Evolutionary conservation across 2,113 vertebrate genomes (phyloP).

Genomic region (Anguilla japonica): DNA sequence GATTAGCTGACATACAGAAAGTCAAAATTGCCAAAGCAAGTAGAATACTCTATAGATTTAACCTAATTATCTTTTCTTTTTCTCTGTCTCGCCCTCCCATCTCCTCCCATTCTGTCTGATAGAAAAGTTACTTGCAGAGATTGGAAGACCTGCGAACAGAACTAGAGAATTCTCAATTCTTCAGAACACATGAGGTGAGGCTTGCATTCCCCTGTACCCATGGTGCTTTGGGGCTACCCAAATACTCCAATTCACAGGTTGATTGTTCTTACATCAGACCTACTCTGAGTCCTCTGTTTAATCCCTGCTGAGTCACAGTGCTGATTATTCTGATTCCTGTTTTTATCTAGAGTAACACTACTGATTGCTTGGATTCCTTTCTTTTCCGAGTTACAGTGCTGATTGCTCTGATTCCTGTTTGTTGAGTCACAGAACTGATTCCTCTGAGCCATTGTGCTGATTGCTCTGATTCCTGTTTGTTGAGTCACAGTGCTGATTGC

Average conservation of each 20-base stretch:
- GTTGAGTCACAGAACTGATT: background rate
- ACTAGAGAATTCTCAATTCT: constrained; percentile 81
- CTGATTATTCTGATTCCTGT: background rate
- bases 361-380: too few species aligned
- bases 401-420: background rate
- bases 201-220: background rate
- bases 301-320: background rate
- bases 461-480: background rate
- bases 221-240: background rate
- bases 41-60: too few species aligned
- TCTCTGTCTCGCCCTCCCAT: background rate
- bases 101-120: background rate
- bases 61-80: background rate
- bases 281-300: too few species aligned
- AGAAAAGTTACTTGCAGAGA: constrained; percentile 76
- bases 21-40: too few species aligned
- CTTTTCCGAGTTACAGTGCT: too few species aligned
- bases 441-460: background rate
- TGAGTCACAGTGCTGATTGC: background rate
- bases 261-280: too few species aligned
- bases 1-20: too few species aligned
- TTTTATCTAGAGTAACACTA: too few species aligned
- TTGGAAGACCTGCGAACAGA: constrained; percentile 72
- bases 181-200: constrained; percentile 82
- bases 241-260: background rate